Evolutionary conservation across 2,113 vertebrate genomes (phyloP).

Genomic region (Aplodontia rufa): DNA sequence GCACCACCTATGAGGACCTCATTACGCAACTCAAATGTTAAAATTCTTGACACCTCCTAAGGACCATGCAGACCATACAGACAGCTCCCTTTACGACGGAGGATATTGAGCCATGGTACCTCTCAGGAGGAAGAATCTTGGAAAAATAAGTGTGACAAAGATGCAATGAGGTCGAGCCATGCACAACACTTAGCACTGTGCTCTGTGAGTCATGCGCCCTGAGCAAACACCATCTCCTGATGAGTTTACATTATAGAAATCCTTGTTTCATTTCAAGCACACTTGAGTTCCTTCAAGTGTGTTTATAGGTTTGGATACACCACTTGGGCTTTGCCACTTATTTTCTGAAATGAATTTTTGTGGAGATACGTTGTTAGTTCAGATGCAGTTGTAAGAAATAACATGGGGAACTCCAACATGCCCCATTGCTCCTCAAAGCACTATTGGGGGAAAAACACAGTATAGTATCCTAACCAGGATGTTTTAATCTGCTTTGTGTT

Average conservation of each 20-base stretch:
- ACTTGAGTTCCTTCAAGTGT: neutral
- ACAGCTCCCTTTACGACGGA: neutral
- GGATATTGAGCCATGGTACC: neutral
- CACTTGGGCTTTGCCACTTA: neutral
- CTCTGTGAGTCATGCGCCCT: neutral
- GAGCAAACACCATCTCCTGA: neutral
- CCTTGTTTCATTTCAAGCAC: neutral
- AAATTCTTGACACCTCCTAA: neutral
- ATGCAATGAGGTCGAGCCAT: neutral
- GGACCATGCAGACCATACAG: too few relatives aligned
- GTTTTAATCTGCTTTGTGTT: too few relatives aligned
- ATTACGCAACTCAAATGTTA: neutral
- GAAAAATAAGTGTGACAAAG: neutral
- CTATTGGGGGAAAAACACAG: neutral
- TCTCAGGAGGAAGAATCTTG: neutral
- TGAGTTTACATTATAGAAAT: neutral
- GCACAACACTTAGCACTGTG: neutral
- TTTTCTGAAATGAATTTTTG: neutral
- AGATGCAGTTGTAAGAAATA: neutral
- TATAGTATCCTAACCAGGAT: neutral
- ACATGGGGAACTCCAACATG: neutral
- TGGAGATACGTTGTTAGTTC: neutral
- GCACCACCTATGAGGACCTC: neutral
- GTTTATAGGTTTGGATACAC: neutral
- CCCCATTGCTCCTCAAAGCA: neutral